A percentile compares a stretch with the other conserved stretches of the same genome.
Evolutionary conservation across 2,113 vertebrate species (phyloP).

Genomic region (Miniopterus natalensis): DNA sequence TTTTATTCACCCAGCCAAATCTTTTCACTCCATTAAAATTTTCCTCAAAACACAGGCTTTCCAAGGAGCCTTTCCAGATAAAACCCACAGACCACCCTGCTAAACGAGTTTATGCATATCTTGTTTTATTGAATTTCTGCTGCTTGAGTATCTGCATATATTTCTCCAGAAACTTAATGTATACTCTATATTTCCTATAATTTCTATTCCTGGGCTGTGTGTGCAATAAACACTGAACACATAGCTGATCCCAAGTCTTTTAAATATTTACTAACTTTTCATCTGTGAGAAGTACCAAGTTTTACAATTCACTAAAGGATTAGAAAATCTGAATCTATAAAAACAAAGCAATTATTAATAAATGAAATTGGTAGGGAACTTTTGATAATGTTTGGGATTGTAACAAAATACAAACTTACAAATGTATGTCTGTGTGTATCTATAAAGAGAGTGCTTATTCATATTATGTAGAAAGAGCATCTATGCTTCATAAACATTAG

Average conservation of each 20-base stretch:
- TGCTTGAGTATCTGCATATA: not conserved
- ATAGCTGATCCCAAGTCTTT: not conserved
- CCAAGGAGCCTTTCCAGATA: not conserved
- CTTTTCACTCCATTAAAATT: not conserved
- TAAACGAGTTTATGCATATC: not conserved
- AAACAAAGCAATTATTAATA: conserved; percentile 19
- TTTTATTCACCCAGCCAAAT: not conserved
- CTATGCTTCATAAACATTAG: not conserved
- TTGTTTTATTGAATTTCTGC: conserved; percentile 63
- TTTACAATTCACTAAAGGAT: conserved; percentile 35
- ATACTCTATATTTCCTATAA: not conserved
- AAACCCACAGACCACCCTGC: conserved; percentile 2
- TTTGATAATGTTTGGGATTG: not conserved
- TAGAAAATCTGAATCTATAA: conserved; percentile 37
- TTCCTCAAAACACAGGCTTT: not conserved
- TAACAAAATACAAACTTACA: conserved; percentile 33
- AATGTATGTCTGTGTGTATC: not conserved
- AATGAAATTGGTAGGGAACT: not conserved
- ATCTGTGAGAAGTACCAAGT: conserved; percentile 22
- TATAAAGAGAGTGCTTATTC: not conserved
- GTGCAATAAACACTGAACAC: conserved; percentile 31
- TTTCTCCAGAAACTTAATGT: conserved; percentile 19
- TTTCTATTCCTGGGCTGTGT: not conserved
- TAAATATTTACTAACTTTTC: conserved; percentile 37
- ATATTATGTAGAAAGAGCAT: not conserved